Evolutionary conservation across 2,113 vertebrate species (phyloP), one percentile per base, ranked within the genome.

Genomic region (Triplophysa siluroides): DNA sequence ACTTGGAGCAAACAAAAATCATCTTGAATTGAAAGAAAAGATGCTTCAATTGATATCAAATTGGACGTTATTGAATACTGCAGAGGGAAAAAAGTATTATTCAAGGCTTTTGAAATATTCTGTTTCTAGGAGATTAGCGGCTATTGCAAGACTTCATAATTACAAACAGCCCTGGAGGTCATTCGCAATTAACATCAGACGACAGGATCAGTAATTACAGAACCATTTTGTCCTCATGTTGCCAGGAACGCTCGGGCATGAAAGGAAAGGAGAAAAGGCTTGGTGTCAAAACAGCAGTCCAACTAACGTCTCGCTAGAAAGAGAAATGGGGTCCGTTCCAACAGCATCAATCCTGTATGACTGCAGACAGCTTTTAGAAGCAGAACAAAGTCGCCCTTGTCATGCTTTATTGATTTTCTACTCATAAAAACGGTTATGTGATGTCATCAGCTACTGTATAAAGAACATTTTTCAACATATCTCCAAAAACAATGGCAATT

Each of bases 91-190:
- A 83, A 56, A 62, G 68, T 43, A 76, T 64, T 76, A 64, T 58
- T 54, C 12, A 45, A 75, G 3, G 16, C 45, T 75, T 78, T 14
- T 69, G 54, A 78, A 58, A 85, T 65, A 62, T 47, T 56, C 68
- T 80, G 73, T 54, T 21, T 80, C 43, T 26, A 38, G 21, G 73
- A 83, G 84, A 86, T 84, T 81, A 83, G 74, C 43, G 58, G 38
- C 61, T 71, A 70, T 70, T 61, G 77, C 81, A 83, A 76, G 76
- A 74, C 29, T 47, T 38, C 43, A 26, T 62, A 72, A 66, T 71
- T 81, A 72, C 56, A 86, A 73, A 84, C 71, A 78, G 76, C 65
- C 76, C 58, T 33, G 43, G 77, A 70, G 43, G 79, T 81, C 66
- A 81, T 18, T 60, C 29, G 54, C 76, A 79, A 86, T 81, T 83